A percentile compares a stretch with the other conserved stretches of the same genome.
Conservation (phyloP, 2,797 vertebrate genomes). For the Eulemur coronatus region DNA sequence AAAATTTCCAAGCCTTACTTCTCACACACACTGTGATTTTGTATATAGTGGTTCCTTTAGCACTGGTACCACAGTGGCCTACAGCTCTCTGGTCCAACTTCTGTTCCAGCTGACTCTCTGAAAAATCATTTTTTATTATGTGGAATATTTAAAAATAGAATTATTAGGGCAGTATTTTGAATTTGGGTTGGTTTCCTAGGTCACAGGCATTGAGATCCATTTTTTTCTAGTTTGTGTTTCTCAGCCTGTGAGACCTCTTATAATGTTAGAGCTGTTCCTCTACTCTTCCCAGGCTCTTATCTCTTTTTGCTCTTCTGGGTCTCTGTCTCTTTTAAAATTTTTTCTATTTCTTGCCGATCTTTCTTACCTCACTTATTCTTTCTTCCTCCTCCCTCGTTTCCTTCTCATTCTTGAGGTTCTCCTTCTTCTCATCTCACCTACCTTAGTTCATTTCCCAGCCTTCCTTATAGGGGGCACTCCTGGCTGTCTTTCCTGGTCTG, state of each 20-base stretch:
- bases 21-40: neutral
- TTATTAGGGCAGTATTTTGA: neutral
- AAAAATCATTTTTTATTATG: neutral
- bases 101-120: neutral
- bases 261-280: accelerated
- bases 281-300: accelerated
- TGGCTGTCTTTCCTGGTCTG: neutral
- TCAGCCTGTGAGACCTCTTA: accelerated
- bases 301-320: neutral
- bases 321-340: neutral
- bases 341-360: neutral
- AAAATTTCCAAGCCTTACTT: neutral
- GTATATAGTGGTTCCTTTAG: neutral
- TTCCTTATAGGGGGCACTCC: neutral
- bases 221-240: neutral
- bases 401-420: neutral
- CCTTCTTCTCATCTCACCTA: neutral
- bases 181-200: neutral
- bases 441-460: too few relatives aligned
- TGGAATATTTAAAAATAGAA: neutral
- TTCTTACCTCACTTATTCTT: neutral
- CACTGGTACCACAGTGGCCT: neutral
- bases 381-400: too few relatives aligned
- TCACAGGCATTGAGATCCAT: neutral
- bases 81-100: neutral